phyloP scores from a whole-genome alignment of 2,113 vertebrate genomes.

The Puntigrus tetrazona region DNA sequence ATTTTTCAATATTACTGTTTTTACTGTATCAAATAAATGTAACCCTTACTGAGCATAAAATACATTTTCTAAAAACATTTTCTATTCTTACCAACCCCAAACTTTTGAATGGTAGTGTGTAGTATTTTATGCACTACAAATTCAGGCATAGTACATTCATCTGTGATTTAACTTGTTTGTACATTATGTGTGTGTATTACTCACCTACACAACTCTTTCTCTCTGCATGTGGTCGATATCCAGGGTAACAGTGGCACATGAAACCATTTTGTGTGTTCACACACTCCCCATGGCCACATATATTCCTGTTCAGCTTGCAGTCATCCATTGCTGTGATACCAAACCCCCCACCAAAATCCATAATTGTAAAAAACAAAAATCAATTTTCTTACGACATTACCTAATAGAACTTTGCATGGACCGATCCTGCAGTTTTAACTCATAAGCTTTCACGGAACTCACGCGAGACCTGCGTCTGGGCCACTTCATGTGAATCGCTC shows the following conservation, averaged over 20 bases:
- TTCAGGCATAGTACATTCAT: background rate
- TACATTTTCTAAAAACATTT: background rate
- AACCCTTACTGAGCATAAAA: background rate
- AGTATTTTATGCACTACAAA: background rate
- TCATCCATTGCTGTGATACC: slow-evolving; percentile 76
- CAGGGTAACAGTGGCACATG: slow-evolving; percentile 82
- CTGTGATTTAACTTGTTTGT: background rate
- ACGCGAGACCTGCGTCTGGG: slow-evolving; percentile 74
- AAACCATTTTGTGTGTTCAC: slow-evolving; percentile 76
- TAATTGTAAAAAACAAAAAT: background rate
- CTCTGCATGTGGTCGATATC: slow-evolving; percentile 80
- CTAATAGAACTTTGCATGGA: background rate
- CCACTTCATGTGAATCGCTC: slow-evolving; percentile 70
- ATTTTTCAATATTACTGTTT: background rate
- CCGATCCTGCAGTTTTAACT: background rate
- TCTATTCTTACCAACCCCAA: background rate
- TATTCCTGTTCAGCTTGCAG: slow-evolving; percentile 81
- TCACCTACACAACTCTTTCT: slow-evolving; percentile 87
- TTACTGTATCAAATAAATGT: background rate
- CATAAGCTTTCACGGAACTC: slow-evolving; percentile 63
- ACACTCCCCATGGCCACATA: slow-evolving; percentile 88
- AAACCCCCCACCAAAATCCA: slow-evolving; percentile 26
- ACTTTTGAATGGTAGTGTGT: background rate
- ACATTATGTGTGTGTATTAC: slow-evolving; percentile 49
- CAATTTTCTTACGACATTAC: background rate